Evolutionary conservation across 23 tunicate genomes (phyloP).

Genomic region (Diplosoma virens): DNA sequence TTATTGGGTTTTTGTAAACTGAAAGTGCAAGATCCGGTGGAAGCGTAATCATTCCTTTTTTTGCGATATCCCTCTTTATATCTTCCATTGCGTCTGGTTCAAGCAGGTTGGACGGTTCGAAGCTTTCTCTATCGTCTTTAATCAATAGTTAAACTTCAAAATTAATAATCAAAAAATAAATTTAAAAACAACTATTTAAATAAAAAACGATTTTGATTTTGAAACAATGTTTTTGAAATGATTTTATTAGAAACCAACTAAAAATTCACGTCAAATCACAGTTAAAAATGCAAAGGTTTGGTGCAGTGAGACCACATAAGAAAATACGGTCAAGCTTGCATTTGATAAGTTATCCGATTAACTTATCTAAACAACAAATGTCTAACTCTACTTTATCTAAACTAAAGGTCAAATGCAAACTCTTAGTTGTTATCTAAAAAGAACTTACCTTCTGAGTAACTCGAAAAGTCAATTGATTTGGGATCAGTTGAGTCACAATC

Average conservation of each 20-base stretch:
- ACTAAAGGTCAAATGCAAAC: too few species aligned
- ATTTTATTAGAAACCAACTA: too few species aligned
- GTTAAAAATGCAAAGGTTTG: too few species aligned
- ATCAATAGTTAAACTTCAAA: not conserved
- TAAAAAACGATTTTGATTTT: not conserved
- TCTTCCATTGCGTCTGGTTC: constrained; percentile 70
- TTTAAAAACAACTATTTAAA: not conserved
- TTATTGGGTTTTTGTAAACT: not conserved
- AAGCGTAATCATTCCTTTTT: constrained; percentile 60
- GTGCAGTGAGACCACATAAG: not conserved
- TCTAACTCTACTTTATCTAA: too few species aligned
- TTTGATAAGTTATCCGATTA: too few species aligned
- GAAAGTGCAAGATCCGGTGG: constrained; percentile 25
- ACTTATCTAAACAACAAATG: too few species aligned
- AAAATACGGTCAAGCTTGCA: not conserved
- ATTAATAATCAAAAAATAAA: not conserved
- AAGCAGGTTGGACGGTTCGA: constrained; percentile 20
- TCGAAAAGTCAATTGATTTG: constrained; percentile 39
- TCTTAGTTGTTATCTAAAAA: too few species aligned
- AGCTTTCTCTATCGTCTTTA: not conserved
- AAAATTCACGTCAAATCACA: too few species aligned
- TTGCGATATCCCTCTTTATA: constrained; percentile 66
- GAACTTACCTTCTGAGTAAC: constrained; percentile 35
- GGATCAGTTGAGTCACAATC: not conserved
- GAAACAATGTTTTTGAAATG: too few species aligned